Percentiles rank a stretch among this genome's conserved stretches.
Evolutionary conservation across 53 echinoderm and acorn worm genomes (phyloP).

Genomic region (Patiria pectinifera): DNA sequence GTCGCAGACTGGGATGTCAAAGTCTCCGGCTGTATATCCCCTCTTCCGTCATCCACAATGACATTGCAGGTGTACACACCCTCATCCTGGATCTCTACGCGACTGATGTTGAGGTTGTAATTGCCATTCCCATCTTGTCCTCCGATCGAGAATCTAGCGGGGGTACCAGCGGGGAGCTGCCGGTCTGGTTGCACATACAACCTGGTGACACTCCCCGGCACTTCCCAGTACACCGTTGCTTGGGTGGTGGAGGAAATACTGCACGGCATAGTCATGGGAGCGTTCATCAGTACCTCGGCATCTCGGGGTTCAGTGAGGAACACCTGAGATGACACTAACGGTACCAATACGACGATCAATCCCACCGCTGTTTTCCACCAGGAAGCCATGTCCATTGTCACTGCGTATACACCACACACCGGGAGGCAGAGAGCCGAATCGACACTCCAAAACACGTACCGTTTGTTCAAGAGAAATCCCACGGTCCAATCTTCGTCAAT

Average conservation of each 20-base stretch:
- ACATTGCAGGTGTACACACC: conserved; percentile 50
- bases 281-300: conserved; percentile 42
- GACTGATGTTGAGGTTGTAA: conserved; percentile 40
- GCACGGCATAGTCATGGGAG: conserved; percentile 19
- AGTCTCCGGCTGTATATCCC: background rate
- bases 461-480: conserved; percentile 5
- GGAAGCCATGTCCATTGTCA: conserved; percentile 48
- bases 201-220: background rate
- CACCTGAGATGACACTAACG: conserved; percentile 15
- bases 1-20: conserved; percentile 19
- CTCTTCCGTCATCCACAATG: background rate
- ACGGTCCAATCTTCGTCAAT: background rate
- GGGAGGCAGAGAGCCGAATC: background rate
- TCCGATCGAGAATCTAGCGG: background rate
- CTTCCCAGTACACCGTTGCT: conserved; percentile 39
- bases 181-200: conserved; percentile 1
- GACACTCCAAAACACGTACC: conserved; percentile 17
- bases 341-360: conserved; percentile 5
- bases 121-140: conserved; percentile 6
- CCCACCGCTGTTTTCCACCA: background rate
- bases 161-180: background rate
- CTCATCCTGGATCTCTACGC: conserved; percentile 2
- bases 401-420: background rate
- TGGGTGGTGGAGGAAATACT: background rate
- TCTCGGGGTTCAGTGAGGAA: conserved; percentile 47